Percentiles rank a stretch among this genome's conserved stretches.
phyloP scores from a whole-genome alignment of 1,140 invertebrate genomes.

The Chelonus insularis region DNA sequence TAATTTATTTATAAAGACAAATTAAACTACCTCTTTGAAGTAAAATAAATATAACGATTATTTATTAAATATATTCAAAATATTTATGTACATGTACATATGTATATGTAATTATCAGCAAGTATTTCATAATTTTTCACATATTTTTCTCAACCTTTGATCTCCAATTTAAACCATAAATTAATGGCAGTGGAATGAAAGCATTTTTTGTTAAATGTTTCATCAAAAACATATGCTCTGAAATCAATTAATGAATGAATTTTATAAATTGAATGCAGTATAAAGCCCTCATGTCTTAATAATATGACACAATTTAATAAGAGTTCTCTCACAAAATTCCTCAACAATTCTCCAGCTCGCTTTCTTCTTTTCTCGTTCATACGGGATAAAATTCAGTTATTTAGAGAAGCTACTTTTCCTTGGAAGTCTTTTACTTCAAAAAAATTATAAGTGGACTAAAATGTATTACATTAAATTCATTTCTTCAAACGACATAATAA shows the following conservation, averaged over 20 bases:
- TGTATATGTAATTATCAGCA: too few relatives aligned
- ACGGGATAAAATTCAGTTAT: neutral
- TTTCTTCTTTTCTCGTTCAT: neutral
- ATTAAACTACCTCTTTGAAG: too few relatives aligned
- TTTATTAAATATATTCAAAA: too few relatives aligned
- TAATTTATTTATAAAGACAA: constrained; percentile 9
- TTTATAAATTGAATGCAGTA: constrained; percentile 43
- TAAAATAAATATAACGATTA: too few relatives aligned
- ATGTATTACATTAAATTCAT: neutral
- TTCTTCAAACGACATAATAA: neutral
- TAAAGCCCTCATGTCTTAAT: constrained; percentile 40
- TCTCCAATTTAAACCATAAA: too few relatives aligned
- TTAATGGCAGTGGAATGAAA: too few relatives aligned
- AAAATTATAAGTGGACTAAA: constrained; percentile 1
- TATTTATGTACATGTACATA: too few relatives aligned
- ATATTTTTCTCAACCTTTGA: too few relatives aligned
- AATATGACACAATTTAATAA: constrained; percentile 47
- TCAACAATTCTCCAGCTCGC: constrained; percentile 30
- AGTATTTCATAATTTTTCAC: too few relatives aligned
- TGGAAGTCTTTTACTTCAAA: neutral
- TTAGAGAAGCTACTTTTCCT: neutral
- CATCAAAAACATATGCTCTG: too few relatives aligned
- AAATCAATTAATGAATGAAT: too few relatives aligned
- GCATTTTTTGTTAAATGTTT: too few relatives aligned
- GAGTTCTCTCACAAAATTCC: constrained; percentile 11